phyloP scores from a whole-genome alignment of 1,140 invertebrate genomes.

The Zophobas atratus region DNA sequence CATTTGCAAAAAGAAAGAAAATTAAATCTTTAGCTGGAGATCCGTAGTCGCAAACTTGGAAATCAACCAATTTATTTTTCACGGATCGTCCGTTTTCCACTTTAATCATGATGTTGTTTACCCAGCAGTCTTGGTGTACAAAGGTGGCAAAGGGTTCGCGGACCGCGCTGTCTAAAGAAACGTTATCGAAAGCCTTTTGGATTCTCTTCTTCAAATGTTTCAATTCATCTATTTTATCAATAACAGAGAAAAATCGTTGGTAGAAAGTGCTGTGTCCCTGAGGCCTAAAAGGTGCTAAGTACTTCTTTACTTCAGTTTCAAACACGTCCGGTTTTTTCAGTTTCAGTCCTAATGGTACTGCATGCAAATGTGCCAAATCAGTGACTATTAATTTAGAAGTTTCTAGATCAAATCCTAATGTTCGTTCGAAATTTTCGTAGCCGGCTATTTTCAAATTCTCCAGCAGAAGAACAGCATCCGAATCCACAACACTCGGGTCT shows the following conservation, averaged over 20 bases:
- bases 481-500: not conserved
- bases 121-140: no score
- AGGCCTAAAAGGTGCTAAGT: not conserved
- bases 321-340: no score
- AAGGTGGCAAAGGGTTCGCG: not conserved
- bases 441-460: no score
- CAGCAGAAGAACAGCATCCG: not conserved
- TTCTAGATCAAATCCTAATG: not conserved
- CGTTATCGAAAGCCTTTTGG: not conserved
- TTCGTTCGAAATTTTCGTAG: not conserved
- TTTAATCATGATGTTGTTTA: no score
- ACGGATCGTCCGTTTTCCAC: no score
- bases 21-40: no score
- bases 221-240: not conserved
- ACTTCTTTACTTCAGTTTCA: not conserved
- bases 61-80: no score
- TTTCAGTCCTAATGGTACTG: no score
- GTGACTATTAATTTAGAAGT: not conserved
- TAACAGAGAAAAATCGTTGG: not conserved
- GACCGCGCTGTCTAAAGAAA: no score
- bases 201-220: not conserved
- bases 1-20: no score
- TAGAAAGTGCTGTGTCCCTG: not conserved
- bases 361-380: not conserved
- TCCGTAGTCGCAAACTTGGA: no score